A percentile compares a stretch with the other conserved stretches of the same genome.
These are phyloP conservation scores for Chrysolina haemoptera DNA, from an alignment of 2,888 invertebrate genomes.

Conservation along the genomic window DNA sequence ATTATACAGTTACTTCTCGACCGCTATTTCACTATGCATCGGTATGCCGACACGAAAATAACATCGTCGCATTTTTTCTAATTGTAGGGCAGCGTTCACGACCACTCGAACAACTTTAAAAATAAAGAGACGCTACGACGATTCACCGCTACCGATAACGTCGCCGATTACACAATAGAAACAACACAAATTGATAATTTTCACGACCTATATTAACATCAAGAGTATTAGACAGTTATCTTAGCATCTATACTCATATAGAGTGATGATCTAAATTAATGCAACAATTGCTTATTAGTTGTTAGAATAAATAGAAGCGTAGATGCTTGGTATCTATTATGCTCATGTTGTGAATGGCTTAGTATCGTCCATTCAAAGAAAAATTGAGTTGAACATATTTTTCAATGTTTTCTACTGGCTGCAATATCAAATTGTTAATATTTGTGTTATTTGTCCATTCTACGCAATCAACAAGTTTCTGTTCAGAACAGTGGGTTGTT, in stretches of 20 bases:
- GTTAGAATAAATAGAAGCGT: too few species aligned
- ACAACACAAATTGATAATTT: conserved; percentile 5
- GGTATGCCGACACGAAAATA: conserved; percentile 51
- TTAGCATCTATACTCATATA: conserved; percentile 3
- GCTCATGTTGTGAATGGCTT: too few species aligned
- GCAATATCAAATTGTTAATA: too few species aligned
- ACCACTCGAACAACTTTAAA: conserved; percentile 7
- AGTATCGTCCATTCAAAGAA: too few species aligned
- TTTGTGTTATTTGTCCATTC: too few species aligned
- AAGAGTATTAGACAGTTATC: not conserved
- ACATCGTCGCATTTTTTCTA: conserved; percentile 27
- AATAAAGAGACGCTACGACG: not conserved
- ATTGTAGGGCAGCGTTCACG: conserved; percentile 5
- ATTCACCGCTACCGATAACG: not conserved
- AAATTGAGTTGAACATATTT: too few species aligned
- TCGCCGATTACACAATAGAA: conserved; percentile 1
- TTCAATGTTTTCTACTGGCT: too few species aligned
- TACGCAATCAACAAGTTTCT: too few species aligned
- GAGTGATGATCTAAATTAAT: not conserved
- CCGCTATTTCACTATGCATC: conserved; percentile 56
- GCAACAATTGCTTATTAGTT: not conserved
- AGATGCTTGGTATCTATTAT: too few species aligned
- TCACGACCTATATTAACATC: conserved; percentile 11
- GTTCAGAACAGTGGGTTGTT: too few species aligned
- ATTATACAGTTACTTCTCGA: conserved; percentile 55